Conservation (phyloP, 2,888 invertebrate species). For the Strigamia crassipes region DNA sequence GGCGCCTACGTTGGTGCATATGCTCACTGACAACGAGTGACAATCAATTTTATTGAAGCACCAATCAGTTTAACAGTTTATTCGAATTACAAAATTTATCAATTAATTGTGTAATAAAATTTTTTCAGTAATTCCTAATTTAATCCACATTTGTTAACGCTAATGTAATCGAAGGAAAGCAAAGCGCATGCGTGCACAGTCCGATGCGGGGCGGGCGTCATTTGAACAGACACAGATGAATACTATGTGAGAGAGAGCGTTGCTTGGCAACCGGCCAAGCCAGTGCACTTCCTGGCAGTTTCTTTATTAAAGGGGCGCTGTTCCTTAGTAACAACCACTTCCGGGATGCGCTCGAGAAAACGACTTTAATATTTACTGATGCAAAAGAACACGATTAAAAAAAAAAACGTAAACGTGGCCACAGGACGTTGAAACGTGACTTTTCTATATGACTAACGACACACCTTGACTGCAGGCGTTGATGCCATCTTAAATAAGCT, state of each 20-base stretch:
- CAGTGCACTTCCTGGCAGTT: conserved; percentile 38
- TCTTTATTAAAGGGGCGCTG: conserved; percentile 37
- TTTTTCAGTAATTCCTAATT: neutral
- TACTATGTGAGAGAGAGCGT: conserved; percentile 28
- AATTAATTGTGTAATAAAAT: conserved; percentile 2
- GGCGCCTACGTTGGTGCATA: neutral
- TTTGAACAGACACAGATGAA: conserved; percentile 40
- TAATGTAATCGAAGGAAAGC: neutral
- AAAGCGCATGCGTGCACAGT: conserved; percentile 13
- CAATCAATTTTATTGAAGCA: neutral
- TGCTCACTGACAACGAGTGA: conserved; percentile 3
- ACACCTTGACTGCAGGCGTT: neutral
- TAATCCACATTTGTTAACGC: conserved; percentile 29
- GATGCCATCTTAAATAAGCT: neutral
- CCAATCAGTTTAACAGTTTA: conserved; percentile 13
- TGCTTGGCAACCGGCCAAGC: conserved; percentile 36
- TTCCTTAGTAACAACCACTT: conserved; percentile 36
- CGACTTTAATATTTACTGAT: conserved; percentile 22
- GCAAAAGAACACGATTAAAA: neutral
- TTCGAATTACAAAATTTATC: conserved; percentile 4
- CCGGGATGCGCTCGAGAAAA: conserved; percentile 37
- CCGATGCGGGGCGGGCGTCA: conserved; percentile 37
- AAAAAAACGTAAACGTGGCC: neutral
- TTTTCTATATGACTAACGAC: neutral
- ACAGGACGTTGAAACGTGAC: conserved; percentile 13